Evolutionary conservation across 2,888 invertebrate species (phyloP), one percentile per base, ranked within the genome.

Genomic region (Tipula lateralis): DNA sequence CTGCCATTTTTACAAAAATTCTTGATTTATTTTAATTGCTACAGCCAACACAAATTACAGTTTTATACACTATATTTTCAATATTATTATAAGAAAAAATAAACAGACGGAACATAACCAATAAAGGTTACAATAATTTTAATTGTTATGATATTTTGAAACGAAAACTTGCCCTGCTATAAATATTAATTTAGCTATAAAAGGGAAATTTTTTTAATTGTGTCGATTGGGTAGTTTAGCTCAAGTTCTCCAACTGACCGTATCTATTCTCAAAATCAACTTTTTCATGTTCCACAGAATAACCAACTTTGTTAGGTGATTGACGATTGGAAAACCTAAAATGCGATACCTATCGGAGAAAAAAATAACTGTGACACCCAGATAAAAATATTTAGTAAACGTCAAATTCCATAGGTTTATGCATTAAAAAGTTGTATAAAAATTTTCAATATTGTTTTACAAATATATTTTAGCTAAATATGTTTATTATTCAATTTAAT

Each of bases 81-180:
- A 81, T n/a, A n/a, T 81, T n/a, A 81, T 82, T 82, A 0, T 30
- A 30, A 30, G 24, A 66, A 24, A 66, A 50, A 66, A 66, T 66
- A 66, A 66, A 30, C 82, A 82, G 32, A 30, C 82, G 30, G 32
- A n/a, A 82, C 82, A 82, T 82, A 82, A 82, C 30, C 82, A 82
- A 82, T 30, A n/a, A 30, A 24, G 2, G 19, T 4, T 19, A 2
- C 2, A 66, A 9, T 19, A 66, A 66, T 66, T 44, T 66, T 24
- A 24, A 44, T 3, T 44, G 44, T 39, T 39, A 2, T 39, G 44
- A 66, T n/a, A 19, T 19, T 50, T n/a, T 50, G 5, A 50, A 66
- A 7, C 24, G 24, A 66, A 66, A 66, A 1, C 9, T 24, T 24
- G 24, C 66, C 9, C n/a, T n/a, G n/a, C n/a, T n/a, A n/a, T n/a